phyloP scores from a whole-genome alignment of 2,113 vertebrate species.

The Sphyrna mokarran region DNA sequence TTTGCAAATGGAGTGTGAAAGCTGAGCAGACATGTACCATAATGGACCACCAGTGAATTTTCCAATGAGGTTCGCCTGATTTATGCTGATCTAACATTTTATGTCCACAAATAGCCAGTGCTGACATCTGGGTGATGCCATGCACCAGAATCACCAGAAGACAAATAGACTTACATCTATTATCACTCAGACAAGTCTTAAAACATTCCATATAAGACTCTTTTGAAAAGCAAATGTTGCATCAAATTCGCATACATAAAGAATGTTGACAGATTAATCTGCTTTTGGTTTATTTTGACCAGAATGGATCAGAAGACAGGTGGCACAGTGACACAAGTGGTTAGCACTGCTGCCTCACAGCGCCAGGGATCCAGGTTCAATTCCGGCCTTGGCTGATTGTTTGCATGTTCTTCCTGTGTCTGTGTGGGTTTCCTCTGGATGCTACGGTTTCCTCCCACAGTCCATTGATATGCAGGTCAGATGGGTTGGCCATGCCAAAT shows the following conservation, averaged over 20 bases:
- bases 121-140: background rate
- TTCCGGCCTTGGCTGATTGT: too few relatives aligned
- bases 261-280: background rate
- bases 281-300: background rate
- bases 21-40: background rate
- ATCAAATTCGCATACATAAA: background rate
- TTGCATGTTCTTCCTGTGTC: too few relatives aligned
- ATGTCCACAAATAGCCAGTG: background rate
- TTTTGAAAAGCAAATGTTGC: background rate
- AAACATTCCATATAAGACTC: background rate
- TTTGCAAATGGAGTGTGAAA: background rate
- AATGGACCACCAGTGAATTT: background rate
- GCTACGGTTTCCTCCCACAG: too few relatives aligned
- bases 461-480: too few relatives aligned
- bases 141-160: background rate
- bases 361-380: too few relatives aligned
- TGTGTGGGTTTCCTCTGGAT: too few relatives aligned
- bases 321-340: too few relatives aligned
- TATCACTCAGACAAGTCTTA: background rate
- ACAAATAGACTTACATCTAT: background rate
- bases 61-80: background rate
- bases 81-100: background rate
- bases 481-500: too few relatives aligned
- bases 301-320: background rate
- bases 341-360: too few relatives aligned